Conservation (phyloP, 2,797 vertebrate genomes). For the Dallia pectoralis region DNA sequence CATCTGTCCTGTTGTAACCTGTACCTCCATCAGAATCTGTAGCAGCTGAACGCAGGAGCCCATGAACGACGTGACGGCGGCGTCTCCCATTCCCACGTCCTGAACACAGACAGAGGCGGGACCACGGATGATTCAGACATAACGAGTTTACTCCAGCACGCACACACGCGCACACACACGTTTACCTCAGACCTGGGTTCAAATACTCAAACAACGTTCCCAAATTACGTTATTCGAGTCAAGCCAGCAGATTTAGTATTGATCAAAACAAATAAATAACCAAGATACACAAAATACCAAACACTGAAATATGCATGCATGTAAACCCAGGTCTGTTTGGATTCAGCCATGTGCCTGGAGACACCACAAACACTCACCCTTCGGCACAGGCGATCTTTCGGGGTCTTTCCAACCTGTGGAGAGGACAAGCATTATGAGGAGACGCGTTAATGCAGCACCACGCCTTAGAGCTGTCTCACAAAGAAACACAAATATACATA, state of each 20-base stretch:
- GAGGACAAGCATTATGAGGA: neutral
- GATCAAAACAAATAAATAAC: too few species aligned
- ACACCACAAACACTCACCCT: slow-evolving; percentile 74
- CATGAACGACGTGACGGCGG: slow-evolving; percentile 86
- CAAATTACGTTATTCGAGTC: too few species aligned
- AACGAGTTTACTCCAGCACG: too few species aligned
- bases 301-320: too few species aligned
- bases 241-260: too few species aligned
- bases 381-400: slow-evolving; percentile 94
- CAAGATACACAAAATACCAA: too few species aligned
- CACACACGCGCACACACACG: too few species aligned
- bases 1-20: slow-evolving; percentile 21
- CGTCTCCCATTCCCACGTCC: slow-evolving; percentile 95
- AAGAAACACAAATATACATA: neutral
- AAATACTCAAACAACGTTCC: too few species aligned
- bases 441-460: neutral
- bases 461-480: neutral
- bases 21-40: slow-evolving; percentile 92
- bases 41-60: slow-evolving; percentile 90
- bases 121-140: neutral
- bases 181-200: too few species aligned
- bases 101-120: slow-evolving; percentile 46
- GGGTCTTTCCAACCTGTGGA: slow-evolving; percentile 91
- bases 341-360: neutral
- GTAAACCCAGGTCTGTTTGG: too few species aligned